Conservation (phyloP, 2,797 vertebrate genomes). For the Bufotes viridis region DNA sequence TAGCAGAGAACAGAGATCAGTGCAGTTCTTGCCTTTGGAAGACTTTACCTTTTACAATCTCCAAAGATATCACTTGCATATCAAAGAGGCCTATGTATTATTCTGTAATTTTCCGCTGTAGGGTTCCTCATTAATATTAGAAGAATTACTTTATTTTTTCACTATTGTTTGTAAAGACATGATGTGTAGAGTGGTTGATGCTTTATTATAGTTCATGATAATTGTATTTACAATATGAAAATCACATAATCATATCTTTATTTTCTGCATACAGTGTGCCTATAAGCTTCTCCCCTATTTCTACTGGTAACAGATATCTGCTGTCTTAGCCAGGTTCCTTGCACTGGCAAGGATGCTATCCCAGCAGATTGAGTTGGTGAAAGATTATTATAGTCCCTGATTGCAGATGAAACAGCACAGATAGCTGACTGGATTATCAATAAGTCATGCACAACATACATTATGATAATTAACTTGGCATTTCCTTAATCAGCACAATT, state of each 20-base stretch:
- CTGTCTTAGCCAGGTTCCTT: background rate
- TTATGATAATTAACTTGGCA: conserved; percentile 8
- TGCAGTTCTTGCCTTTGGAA: background rate
- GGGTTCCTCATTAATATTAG: background rate
- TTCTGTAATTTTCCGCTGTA: background rate
- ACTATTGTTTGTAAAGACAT: background rate
- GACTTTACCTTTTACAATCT: background rate
- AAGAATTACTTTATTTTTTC: background rate
- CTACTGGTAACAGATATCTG: background rate
- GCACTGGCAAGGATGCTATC: background rate
- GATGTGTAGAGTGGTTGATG: background rate
- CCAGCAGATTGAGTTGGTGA: background rate
- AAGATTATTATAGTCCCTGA: conserved; percentile 31
- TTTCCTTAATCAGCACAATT: conserved; percentile 12
- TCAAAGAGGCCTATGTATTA: background rate
- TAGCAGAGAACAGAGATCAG: background rate
- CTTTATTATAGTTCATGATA: background rate
- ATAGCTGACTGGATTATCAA: conserved; percentile 21
- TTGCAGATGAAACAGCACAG: background rate
- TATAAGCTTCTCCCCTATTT: background rate
- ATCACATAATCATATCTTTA: no score
- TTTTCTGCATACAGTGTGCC: background rate
- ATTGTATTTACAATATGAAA: background rate
- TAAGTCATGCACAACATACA: conserved; percentile 12
- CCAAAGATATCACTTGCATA: background rate